These are phyloP conservation scores for Drosophila micromelanica DNA, from an alignment of 1,140 invertebrate genomes.

Conservation along the genomic window DNA sequence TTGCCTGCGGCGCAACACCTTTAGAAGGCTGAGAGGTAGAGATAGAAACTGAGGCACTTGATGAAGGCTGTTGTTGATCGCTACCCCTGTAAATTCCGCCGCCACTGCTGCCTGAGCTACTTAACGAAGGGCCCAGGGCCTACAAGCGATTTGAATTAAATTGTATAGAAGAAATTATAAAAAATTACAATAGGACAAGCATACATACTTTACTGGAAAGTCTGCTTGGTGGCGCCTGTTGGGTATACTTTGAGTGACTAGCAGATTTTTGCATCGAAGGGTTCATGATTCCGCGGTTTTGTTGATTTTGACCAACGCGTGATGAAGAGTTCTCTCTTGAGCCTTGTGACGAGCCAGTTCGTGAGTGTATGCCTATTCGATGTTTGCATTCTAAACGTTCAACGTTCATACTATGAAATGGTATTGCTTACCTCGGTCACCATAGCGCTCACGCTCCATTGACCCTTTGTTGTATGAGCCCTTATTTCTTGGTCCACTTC, in stretches of 20 bases:
- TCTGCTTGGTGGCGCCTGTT: slow-evolving; percentile 47
- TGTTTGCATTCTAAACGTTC: too few species aligned
- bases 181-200: neutral
- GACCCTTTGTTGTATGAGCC: slow-evolving; percentile 85
- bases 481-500: slow-evolving; percentile 79
- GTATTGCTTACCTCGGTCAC: slow-evolving; percentile 50
- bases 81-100: slow-evolving; percentile 50
- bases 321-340: slow-evolving; percentile 83
- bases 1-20: slow-evolving; percentile 47
- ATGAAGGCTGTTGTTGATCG: slow-evolving; percentile 29
- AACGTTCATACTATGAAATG: neutral
- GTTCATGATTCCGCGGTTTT: slow-evolving; percentile 57
- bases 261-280: slow-evolving; percentile 73
- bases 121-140: slow-evolving; percentile 26
- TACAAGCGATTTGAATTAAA: neutral
- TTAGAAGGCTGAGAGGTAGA: slow-evolving; percentile 19
- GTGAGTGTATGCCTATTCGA: slow-evolving; percentile 84
- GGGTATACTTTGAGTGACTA: slow-evolving; percentile 79
- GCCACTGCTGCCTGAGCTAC: slow-evolving; percentile 12
- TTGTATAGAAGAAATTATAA: neutral
- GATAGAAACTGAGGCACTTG: slow-evolving; percentile 22
- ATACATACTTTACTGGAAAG: slow-evolving; percentile 58
- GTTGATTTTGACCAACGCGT: slow-evolving; percentile 58
- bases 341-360: slow-evolving; percentile 86
- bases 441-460: slow-evolving; percentile 84